Conservation (phyloP, 2,113 vertebrate species). For the Aegotheles bennettii region DNA sequence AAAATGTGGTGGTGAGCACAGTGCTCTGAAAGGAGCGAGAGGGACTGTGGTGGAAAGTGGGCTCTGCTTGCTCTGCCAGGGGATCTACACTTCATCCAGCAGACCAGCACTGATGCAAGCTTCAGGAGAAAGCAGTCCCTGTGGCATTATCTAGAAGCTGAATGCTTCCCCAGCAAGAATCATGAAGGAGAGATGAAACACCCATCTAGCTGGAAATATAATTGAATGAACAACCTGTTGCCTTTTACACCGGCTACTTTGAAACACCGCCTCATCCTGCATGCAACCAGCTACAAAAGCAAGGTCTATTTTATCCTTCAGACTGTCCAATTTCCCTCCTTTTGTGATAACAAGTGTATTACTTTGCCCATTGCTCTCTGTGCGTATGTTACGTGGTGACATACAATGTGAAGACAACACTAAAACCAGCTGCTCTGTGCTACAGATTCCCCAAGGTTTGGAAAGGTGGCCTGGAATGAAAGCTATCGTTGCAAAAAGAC, state of each 20-base stretch:
- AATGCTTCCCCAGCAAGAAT: background rate
- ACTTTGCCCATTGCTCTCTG: background rate
- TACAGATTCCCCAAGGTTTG: background rate
- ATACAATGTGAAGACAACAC: background rate
- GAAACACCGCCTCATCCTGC: background rate
- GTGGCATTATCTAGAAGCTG: background rate
- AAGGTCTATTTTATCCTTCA: background rate
- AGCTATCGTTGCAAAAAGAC: background rate
- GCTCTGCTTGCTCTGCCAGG: background rate
- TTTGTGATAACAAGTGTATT: background rate
- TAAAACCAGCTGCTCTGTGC: background rate
- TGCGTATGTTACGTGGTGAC: background rate
- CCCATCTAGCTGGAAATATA: background rate
- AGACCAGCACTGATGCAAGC: accelerated
- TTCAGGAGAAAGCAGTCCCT: background rate
- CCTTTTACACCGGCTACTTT: background rate
- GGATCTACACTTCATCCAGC: background rate
- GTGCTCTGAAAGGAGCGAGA: background rate
- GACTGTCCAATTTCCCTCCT: background rate
- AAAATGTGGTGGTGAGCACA: background rate
- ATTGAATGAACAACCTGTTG: background rate
- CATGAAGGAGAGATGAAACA: background rate
- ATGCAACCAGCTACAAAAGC: background rate
- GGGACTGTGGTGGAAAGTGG: background rate
- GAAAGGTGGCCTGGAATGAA: background rate